Percentiles rank a stretch among this genome's conserved stretches.
Evolutionary conservation across 2,113 vertebrate species (phyloP).

Genomic region (Donacobius atricapilla): DNA sequence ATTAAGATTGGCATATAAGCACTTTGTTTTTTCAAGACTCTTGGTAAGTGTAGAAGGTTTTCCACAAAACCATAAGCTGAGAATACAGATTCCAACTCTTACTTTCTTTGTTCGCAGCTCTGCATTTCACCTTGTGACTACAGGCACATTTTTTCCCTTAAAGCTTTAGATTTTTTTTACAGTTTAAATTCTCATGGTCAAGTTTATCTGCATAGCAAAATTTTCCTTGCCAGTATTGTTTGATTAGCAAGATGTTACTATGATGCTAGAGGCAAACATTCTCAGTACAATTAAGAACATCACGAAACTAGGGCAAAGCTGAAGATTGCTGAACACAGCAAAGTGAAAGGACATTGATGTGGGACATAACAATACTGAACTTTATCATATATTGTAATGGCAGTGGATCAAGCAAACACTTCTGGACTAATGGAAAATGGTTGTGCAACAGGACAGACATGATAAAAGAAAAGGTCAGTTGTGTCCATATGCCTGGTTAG

Average conservation of each 20-base stretch:
- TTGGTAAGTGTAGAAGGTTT: background rate
- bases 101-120: background rate
- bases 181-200: slow-evolving; percentile 43
- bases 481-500: background rate
- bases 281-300: slow-evolving; percentile 37
- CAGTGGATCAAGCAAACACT: background rate
- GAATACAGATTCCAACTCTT: background rate
- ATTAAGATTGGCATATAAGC: background rate
- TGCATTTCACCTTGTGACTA: background rate
- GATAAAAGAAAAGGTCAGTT: background rate
- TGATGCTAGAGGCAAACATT: slow-evolving; percentile 57
- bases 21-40: background rate
- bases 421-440: background rate
- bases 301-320: background rate
- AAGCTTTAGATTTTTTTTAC: slow-evolving; percentile 37
- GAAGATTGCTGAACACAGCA: background rate
- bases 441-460: background rate
- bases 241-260: slow-evolving; percentile 64
- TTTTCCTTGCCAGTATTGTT: slow-evolving; percentile 60
- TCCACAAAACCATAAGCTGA: background rate
- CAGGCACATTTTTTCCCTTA: background rate
- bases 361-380: background rate
- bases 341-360: background rate
- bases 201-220: slow-evolving; percentile 60
- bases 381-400: background rate